Conservation (phyloP, 1,140 invertebrate species). For the Tetranychus urticae region DNA sequence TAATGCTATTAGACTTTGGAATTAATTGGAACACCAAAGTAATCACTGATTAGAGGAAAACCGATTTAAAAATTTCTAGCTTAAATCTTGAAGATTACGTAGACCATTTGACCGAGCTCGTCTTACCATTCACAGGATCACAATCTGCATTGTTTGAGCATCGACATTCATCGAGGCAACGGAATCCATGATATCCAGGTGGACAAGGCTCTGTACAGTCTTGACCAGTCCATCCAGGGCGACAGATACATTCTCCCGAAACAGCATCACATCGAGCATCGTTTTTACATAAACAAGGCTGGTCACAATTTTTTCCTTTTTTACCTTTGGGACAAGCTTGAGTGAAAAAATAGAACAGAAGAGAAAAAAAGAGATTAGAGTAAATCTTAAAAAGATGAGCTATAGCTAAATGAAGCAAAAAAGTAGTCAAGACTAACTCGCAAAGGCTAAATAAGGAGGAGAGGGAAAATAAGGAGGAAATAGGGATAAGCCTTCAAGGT, state of each 20-base stretch:
- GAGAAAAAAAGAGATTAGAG: slow-evolving; percentile 4
- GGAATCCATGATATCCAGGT: slow-evolving; percentile 56
- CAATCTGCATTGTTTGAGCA: slow-evolving; percentile 57
- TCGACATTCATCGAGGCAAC: slow-evolving; percentile 46
- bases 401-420: no score
- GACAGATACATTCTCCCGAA: slow-evolving; percentile 50
- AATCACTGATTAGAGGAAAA: no score
- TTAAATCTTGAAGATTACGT: no score
- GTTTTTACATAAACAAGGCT: slow-evolving; percentile 75
- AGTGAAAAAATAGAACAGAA: slow-evolving; percentile 50
- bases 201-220: slow-evolving; percentile 21
- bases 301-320: slow-evolving; percentile 49
- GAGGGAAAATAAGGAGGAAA: no score
- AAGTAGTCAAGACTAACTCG: no score
- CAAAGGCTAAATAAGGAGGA: no score
- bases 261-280: slow-evolving; percentile 53
- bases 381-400: no score
- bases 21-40: no score
- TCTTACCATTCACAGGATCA: slow-evolving; percentile 22
- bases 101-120: no score
- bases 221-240: slow-evolving; percentile 44
- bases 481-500: no score
- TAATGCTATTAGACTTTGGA: no score
- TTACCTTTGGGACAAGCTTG: slow-evolving; percentile 24
- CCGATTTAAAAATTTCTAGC: no score